Evolutionary conservation across 2,113 vertebrate genomes (phyloP).

Genomic region (Leucosticte australis): DNA sequence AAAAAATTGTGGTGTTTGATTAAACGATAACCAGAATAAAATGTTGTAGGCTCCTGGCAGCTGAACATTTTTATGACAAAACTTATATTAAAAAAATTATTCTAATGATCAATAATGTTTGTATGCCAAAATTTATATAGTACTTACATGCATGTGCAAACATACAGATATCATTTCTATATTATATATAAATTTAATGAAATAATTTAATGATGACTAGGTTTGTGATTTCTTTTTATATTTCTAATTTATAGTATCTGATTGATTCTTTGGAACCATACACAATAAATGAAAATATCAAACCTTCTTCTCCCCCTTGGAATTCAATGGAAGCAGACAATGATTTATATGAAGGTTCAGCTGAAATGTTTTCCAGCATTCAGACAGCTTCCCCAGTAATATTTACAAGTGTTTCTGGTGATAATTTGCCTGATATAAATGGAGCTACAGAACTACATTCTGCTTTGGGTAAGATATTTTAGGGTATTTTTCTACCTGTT

Average conservation of each 20-base stretch:
- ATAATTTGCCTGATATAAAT: conserved; percentile 35
- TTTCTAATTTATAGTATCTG: conserved; percentile 73
- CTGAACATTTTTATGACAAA: background rate
- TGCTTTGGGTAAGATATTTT: conserved; percentile 60
- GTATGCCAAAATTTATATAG: background rate
- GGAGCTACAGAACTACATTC: conserved; percentile 44
- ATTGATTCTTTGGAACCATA: conserved; percentile 63
- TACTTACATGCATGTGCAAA: background rate
- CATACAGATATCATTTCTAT: background rate
- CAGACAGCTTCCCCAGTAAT: conserved; percentile 74
- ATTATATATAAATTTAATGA: background rate
- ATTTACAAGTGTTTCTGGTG: conserved; percentile 57
- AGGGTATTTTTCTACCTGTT: conserved; percentile 3
- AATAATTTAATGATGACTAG: background rate
- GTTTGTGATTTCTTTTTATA: background rate
- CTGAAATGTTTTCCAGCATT: conserved; percentile 73
- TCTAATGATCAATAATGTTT: background rate
- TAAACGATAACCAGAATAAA: background rate
- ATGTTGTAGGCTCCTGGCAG: background rate
- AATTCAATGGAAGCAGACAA: conserved; percentile 42
- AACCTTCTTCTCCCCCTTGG: conserved; percentile 3
- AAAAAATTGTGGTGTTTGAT: background rate
- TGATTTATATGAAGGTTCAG: conserved; percentile 79
- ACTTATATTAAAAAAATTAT: background rate
- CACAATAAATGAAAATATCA: conserved; percentile 30